Base-by-base conservation (phyloP, 2,113 vertebrate genomes). In the Nematolebias whitei region DNA sequence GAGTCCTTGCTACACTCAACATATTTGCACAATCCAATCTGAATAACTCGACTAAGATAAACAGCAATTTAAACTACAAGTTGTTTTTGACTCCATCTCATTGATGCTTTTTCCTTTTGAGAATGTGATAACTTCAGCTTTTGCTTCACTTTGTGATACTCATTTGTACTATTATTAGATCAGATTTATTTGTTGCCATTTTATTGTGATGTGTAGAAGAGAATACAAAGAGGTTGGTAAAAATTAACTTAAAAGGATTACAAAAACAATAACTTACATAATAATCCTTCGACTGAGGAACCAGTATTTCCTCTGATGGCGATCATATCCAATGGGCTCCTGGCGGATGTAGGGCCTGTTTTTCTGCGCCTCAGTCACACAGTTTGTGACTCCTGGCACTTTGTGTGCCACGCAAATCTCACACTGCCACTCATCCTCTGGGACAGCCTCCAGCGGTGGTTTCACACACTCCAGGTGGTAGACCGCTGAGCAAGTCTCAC, bases 371-470 rank as follows among this genome's bases (percentile, higher is more conserved):
- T 99, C 96, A 48, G 95, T 92, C 71, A 99, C 91, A 61, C 96
- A 98, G 94, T 99, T 95, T n/a, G 93, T 96, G 61, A 98, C 96
- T 0, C 98, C 98, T 2, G 96, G 93, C 85, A 99, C 96, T 87
- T 96, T 94, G 71, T 99, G 98, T 1, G 96, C 96, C 64, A 97
- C 97, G 2, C 98, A 99, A 22, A 99, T 93, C 88, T 99, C 98
- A 24, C 98, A 99, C 94, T 98, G 98, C 98, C 98, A 99, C 68
- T 99, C 98, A 1, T 99, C 98, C 90, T 99, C 98, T 0, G 98
- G 98, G 14, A 99, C 98, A 76, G 94, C 95, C 81, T 94, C 93
- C 40, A 99, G 93, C 2, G 98, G 97, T 0, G 98, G 98, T 14
- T 97, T 97, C 80, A 99, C 98, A 0, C 98, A 99, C 88, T 99